Base-by-base conservation (phyloP, 2,797 vertebrate species). In the Trachurus trachurus region DNA sequence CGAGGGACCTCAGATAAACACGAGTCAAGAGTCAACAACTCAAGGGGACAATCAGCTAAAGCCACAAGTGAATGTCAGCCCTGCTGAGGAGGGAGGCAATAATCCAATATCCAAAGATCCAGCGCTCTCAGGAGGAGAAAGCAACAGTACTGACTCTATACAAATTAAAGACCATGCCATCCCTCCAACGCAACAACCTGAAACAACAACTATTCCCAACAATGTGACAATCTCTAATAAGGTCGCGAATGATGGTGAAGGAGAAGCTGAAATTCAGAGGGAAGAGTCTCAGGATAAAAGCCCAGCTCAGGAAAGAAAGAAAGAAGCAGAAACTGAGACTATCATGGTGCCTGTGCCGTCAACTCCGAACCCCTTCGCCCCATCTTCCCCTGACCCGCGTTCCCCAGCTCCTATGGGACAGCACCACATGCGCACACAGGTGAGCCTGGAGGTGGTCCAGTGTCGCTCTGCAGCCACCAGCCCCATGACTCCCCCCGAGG, bases 401-500 rank as follows among this genome's bases (percentile, higher is more conserved):
- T 88, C 93, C 22, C 93, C 93, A 0, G 91, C 93, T 39, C 93
- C 93, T 50, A 59, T 62, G 0, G 93, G 93, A 9, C 89, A 92
- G 57, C 91, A 96, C 21, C 95, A 97, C 89, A 96, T 85, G 62
- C 96, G 95, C 73, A 97, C 96, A 0, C 97, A 98, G 90, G 96
- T 96, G 70, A 97, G 96, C 73, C 94, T 92, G 37, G 95, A 94
- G 31, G 95, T 94, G 4, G 94, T 95, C 8, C 93, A 94, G 76
- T 95, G 94, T 72, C 86, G 84, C 71, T 98, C 97, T 0, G 94
- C 95, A 71, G 97, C 97, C 31, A 93, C 97, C 88, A 98, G 97
- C 90, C 97, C 97, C 76, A 97, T 98, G 96, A 97, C 97, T 2
- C 97, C 97, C 19, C 95, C 95, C 0, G 93, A 96, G 0, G 96